Base-by-base conservation (phyloP, 1,140 invertebrate species). In the Maconellicoccus hirsutus region DNA sequence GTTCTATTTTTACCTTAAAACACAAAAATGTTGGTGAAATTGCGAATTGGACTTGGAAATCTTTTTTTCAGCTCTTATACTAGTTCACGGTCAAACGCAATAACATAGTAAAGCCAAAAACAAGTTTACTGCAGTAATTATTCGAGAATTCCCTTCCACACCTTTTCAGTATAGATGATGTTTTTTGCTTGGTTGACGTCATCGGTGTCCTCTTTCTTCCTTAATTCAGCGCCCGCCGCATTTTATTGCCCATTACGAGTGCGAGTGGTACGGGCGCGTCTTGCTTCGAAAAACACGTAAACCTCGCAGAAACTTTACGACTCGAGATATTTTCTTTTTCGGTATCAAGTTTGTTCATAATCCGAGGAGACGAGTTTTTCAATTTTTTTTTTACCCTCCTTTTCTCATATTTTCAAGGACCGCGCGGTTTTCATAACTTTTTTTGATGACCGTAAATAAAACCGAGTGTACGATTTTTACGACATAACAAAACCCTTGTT, bases 271-370 rank as follows among this genome's bases (percentile, higher is more conserved):
- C 22, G 25, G 25, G 61, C 61, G 61, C 21, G 61, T 66, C 61
- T 66, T 66, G 61, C 61, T 26, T 66, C 22, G 61, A 66, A 66
- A 66, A 66, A 66, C 61, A 66, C 61, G 61, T 66, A 66, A 66
- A 66, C 61, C 61, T 25, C 61, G 25, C 61, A 26, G 10, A 66
- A 66, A 66, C 61, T 66, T 66, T 66, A 66, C 61, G 61, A 66
- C 61, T 66, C 22, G 25, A 66, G 61, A 66, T 66, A 66, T 66
- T 66, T 66, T 66, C 25, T 66, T 66, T n/a, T 66, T 66, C 25
- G 61, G 21, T 66, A 66, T 66, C 61, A 66, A 66, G 61, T 66
- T 66, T 66, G 8, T 66, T 66, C 61, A 8, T 66, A 66, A 66
- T 66, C 61, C 61, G 22, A 66, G 25, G 61, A 66, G 61, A 66